Evolutionary conservation across 2,888 invertebrate species (phyloP), one percentile per base, ranked within the genome.

Genomic region (Disparrhopalites patrizii): DNA sequence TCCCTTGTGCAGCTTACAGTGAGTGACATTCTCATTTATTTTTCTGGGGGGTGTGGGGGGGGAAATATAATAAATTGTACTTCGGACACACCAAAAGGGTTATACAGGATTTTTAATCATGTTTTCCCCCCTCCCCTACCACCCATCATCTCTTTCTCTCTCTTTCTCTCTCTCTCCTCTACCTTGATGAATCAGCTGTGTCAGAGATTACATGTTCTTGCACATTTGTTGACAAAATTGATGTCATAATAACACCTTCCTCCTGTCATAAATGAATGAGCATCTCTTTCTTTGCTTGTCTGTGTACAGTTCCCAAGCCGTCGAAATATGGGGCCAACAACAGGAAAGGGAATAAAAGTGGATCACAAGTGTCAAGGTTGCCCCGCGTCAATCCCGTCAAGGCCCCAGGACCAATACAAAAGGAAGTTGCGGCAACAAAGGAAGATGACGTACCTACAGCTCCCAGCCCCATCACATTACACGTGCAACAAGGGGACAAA

Each of bases 1-100:
- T 93, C 63, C 93, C 93, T 2, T 91, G 91, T 79, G 90, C 90
- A 40, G 90, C 91, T 43, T 91, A 91, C 79, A 85, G 91, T 91
- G 82, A 88, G 90, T 86, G 3, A 27, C 15, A 47, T 57, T 30
- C 23, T 15, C 10, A 15, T 36, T 36, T 15, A 10, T 36, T 15
- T 15, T 36, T 36, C 38, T 15, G 10, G 38, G 10, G 10, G 10
- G 38, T 36, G 10, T 15, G 10, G 10, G 15, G 10, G 15, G 15
- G 10, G 15, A 36, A 36, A n/a, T n/a, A n/a, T n/a, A n/a, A n/a
- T n/a, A n/a, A n/a, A n/a, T n/a, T n/a, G n/a, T n/a, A n/a, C n/a
- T n/a, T n/a, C n/a, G n/a, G n/a, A n/a, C n/a, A n/a, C n/a, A n/a
- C n/a, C n/a, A n/a, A n/a, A n/a, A n/a, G n/a, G n/a, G n/a, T n/a